Conservation (phyloP, 2,113 vertebrate species). For the Sapayoa aenigma region DNA sequence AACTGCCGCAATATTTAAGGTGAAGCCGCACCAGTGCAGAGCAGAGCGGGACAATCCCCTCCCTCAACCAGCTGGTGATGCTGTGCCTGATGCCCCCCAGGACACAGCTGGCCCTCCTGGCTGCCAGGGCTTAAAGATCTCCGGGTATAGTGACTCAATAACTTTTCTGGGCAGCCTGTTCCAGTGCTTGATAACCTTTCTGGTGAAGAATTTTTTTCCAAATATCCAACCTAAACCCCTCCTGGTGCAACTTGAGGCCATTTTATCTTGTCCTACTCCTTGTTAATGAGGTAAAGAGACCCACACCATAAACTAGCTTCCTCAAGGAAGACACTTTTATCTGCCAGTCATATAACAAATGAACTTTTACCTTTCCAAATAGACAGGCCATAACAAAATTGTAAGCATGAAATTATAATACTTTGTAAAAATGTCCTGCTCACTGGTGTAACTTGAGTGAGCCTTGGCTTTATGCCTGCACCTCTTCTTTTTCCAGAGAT, state of each 20-base stretch:
- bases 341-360: not conserved
- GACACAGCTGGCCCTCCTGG: not conserved
- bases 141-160: not conserved
- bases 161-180: not conserved
- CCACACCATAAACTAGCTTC: not conserved
- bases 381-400: not conserved
- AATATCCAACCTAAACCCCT: not conserved
- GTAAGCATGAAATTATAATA: not conserved
- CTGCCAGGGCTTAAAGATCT: not conserved
- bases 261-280: not conserved
- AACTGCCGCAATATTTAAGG: not conserved
- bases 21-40: not conserved
- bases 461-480: not conserved
- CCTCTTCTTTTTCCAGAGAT: not conserved
- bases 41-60: not conserved
- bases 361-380: not conserved
- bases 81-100: not conserved
- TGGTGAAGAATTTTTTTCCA: not conserved
- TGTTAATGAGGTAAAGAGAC: not conserved
- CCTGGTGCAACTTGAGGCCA: not conserved
- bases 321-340: not conserved
- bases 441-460: not conserved
- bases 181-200: not conserved
- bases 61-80: not conserved
- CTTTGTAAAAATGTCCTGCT: not conserved